Base-by-base conservation (phyloP, 2,888 invertebrate species). In the Mechanitis mazaeus region DNA sequence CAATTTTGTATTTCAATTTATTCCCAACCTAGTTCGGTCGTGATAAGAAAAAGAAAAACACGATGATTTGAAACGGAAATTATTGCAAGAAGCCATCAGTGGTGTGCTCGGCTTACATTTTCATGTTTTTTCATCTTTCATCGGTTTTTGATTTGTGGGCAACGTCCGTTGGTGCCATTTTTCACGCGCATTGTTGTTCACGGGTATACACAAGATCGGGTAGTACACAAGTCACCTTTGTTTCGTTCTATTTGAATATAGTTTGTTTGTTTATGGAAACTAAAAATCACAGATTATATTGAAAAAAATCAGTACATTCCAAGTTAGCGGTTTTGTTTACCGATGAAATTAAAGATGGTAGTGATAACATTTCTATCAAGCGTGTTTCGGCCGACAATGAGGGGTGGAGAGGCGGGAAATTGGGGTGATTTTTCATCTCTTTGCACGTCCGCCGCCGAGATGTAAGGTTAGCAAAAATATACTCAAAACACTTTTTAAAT, bases 261-360 rank as follows among this genome's bases (percentile, higher is more conserved):
- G 70, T 12, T 70, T 61, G 38, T 67, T 9, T 7, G 28, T 50
- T 7, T 20, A 4, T 50, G 5, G 28, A 6, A 3, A 46, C n/a
- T 5, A 50, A 28, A 7, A 31, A 7, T 28, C 28, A 6, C 6
- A 28, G 31, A 50, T 31, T 31, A 20, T 7, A 9, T 28, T 11
- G 28, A 31, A 50, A 57, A 33, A 42, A 20, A 38, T 20, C 12
- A 28, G 59, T 60, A 55, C 33, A 20, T 55, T 50, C 9, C 45
- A n/a, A 20, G 59, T 61, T 58, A 55, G 55, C 56, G 67, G 72
- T 75, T 75, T 76, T 84, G 81, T 85, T 87, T 81, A 82, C 75
- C 76, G 70, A 82, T 85, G 85, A 91, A 91, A 91, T 92, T 91
- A 91, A 91, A 92, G 92, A 92, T 92, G 85, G 88, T 84, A 85